phyloP scores from a whole-genome alignment of 2,888 invertebrate species.

The Ormyrus rosae region DNA sequence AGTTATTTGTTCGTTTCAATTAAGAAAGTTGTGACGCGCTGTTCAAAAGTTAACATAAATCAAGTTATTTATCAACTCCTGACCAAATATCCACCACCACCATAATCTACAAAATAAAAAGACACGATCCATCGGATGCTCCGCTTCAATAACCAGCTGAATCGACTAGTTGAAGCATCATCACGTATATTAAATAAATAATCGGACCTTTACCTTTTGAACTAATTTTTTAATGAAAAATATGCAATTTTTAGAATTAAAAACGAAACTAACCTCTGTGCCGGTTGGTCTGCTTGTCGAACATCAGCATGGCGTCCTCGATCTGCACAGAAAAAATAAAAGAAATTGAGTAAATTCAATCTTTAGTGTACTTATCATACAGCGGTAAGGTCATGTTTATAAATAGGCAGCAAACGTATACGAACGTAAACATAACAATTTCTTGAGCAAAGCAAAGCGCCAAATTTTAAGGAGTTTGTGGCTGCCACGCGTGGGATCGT shows the following conservation, averaged over 20 bases:
- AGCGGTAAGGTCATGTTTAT: slow-evolving; percentile 24
- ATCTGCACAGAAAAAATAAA: slow-evolving; percentile 87
- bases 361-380: slow-evolving; percentile 19
- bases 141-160: no score
- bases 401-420: slow-evolving; percentile 18
- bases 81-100: no score
- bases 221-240: slow-evolving; percentile 10
- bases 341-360: slow-evolving; percentile 14
- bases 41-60: no score
- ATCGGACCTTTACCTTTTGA: no score
- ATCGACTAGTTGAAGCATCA: no score
- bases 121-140: no score
- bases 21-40: no score
- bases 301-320: slow-evolving; percentile 99
- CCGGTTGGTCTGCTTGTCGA: slow-evolving; percentile 99
- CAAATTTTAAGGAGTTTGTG: neutral
- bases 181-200: no score
- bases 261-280: slow-evolving; percentile 88
- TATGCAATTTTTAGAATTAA: neutral
- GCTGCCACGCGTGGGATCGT: slow-evolving; percentile 39
- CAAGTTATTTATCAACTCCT: no score
- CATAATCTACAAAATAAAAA: no score
- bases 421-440: neutral
- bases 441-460: neutral
- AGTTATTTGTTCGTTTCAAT: no score